Percentiles rank a stretch among this genome's conserved stretches.
These are phyloP conservation scores for Salmo trutta DNA, from an alignment of 2,797 vertebrate species.

Conservation along the genomic window DNA sequence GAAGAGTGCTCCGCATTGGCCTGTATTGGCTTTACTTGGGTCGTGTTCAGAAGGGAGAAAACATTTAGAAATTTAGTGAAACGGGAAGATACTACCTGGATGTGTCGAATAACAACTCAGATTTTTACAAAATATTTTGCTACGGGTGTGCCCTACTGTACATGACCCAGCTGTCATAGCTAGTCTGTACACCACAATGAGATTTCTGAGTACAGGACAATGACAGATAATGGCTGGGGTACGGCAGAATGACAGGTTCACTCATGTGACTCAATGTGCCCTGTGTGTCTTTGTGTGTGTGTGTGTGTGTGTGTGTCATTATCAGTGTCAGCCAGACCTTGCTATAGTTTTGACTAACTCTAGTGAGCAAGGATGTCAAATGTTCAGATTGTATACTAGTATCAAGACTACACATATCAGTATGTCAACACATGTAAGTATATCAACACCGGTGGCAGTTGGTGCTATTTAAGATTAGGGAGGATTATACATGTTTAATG, in stretches of 20 bases:
- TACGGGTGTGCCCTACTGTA: too few species aligned
- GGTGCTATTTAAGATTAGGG: too few species aligned
- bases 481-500: too few species aligned
- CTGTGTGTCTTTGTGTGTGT: background rate
- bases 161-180: constrained; percentile 30
- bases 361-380: background rate
- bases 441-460: too few species aligned
- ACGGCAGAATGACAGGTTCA: background rate
- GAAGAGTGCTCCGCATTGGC: constrained; percentile 12
- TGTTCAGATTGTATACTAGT: background rate
- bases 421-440: too few species aligned
- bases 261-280: constrained; percentile 26
- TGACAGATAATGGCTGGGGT: constrained; percentile 27
- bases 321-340: constrained; percentile 17
- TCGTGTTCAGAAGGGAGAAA: too few species aligned
- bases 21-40: constrained; percentile 28
- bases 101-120: too few species aligned
- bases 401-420: too few species aligned
- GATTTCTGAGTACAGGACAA: constrained; percentile 40
- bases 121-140: too few species aligned
- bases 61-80: too few species aligned
- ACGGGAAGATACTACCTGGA: too few species aligned
- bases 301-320: too few species aligned
- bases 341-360: background rate
- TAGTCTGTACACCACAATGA: constrained; percentile 35